Base-by-base conservation (phyloP, 2,113 vertebrate species). In the Cardinalis cardinalis region DNA sequence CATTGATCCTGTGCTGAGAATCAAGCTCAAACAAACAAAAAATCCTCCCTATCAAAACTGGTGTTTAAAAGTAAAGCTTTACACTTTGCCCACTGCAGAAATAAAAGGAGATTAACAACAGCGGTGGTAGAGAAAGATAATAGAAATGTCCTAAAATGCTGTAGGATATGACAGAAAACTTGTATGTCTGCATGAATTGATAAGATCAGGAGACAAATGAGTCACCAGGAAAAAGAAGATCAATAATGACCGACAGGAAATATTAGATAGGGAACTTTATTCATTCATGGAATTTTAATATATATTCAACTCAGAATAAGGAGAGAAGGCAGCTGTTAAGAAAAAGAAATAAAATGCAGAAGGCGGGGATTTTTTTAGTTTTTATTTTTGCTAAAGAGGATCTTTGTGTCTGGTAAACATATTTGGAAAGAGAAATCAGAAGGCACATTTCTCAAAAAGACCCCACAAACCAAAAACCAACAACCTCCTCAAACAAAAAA, bases 361-460 rank as follows among this genome's bases (percentile, higher is more conserved):
- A 76, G 7, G 4, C 9, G 36, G 7, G 6, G 5, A 9, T 19
- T n/a, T 44, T 44, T 56, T 44, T 26, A 10, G 20, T 25, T 60
- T 60, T 56, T 18, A 4, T 61, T 70, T 49, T 26, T 78, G 7
- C 4, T 53, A 11, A 66, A 38, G 6, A 1, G 1, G 2, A n/a
- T 24, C 1, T 49, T 19, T 7, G 48, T 63, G 60, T 46, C 26
- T 46, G 7, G 10, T 7, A 59, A 76, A 25, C 8, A 60, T 24
- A 9, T 9, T 21, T 74, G 14, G 29, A 86, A 88, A 79, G 8
- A 66, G 14, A 28, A 25, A 68, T 36, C 32, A 71, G 21, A 59
- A 70, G 2, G 2, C 36, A 0, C 3, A 38, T 34, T 64, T 40
- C 28, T 40, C 2, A 6, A 12, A 48, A 43, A 55, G 10, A 6